Percentiles rank a stretch among this genome's conserved stretches.
Conservation (phyloP, 2,797 vertebrate genomes). For the Xiphophorus birchmanni region DNA sequence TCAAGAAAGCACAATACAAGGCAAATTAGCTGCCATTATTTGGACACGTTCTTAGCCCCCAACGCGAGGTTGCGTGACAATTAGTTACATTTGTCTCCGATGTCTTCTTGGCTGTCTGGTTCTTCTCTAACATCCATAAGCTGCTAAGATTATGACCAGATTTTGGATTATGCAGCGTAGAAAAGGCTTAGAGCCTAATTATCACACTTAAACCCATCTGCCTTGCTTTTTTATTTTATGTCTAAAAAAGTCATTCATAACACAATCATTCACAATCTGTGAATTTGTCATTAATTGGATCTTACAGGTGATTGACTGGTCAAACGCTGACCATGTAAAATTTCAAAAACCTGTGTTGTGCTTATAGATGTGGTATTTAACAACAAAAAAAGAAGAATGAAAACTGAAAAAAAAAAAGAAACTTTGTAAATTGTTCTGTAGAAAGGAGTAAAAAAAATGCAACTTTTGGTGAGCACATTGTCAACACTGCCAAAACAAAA, state of each 20-base stretch:
- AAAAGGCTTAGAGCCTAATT: not conserved
- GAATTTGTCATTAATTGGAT: not conserved
- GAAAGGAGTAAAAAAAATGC: not conserved
- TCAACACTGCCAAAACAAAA: no score
- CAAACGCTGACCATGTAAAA: not conserved
- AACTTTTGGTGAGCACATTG: no score
- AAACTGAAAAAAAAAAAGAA: not conserved
- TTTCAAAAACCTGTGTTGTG: not conserved
- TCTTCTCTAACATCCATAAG: slow-evolving; percentile 2
- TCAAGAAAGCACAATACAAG: slow-evolving; percentile 70
- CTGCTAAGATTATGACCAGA: not conserved
- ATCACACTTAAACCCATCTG: not conserved
- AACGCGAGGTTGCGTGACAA: slow-evolving; percentile 59
- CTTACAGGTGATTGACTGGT: not conserved
- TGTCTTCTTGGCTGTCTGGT: slow-evolving; percentile 20
- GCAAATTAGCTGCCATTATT: slow-evolving; percentile 76
- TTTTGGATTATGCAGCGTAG: not conserved
- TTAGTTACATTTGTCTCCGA: slow-evolving; percentile 63
- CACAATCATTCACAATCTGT: not conserved
- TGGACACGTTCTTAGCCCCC: slow-evolving; percentile 59
- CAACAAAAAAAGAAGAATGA: not conserved
- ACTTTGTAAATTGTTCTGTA: not conserved
- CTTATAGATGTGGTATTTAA: not conserved
- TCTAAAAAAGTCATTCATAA: not conserved
- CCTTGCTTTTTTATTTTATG: slow-evolving; percentile 1